Evolutionary conservation across 2,888 invertebrate genomes (phyloP).

Genomic region (Tiphia femorata): DNA sequence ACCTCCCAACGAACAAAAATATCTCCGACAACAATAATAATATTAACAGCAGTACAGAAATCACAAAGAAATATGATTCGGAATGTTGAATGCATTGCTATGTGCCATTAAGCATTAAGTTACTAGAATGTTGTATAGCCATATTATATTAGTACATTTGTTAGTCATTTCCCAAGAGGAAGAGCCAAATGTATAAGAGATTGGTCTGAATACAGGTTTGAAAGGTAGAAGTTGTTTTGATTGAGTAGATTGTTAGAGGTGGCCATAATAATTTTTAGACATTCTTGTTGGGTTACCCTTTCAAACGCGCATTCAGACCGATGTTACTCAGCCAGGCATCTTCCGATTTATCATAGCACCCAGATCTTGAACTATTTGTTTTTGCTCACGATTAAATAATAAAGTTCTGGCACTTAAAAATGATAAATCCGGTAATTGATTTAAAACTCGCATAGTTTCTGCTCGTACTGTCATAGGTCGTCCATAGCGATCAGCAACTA

Average conservation of each 20-base stretch:
- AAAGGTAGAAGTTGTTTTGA: constrained; percentile 51
- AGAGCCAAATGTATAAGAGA: constrained; percentile 31
- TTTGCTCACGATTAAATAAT: constrained; percentile 63
- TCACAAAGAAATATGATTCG: constrained; percentile 30
- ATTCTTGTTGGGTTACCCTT: constrained; percentile 38
- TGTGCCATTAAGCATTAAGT: constrained; percentile 32
- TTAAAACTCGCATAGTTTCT: constrained; percentile 61
- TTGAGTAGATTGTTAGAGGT: constrained; percentile 21
- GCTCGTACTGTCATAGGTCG: constrained; percentile 58
- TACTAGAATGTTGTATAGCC: constrained; percentile 12
- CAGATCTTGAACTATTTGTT: constrained; percentile 62
- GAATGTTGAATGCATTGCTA: constrained; percentile 42
- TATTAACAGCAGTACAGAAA: constrained; percentile 11
- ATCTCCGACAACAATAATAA: constrained; percentile 12
- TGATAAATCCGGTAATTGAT: constrained; percentile 64
- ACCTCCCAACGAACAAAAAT: constrained; percentile 15
- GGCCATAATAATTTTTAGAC: constrained; percentile 16
- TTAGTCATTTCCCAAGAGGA: constrained; percentile 21
- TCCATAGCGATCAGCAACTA: constrained; percentile 60
- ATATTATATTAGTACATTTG: constrained; percentile 9
- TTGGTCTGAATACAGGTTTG: constrained; percentile 64
- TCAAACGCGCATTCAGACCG: constrained; percentile 66
- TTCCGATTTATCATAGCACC: constrained; percentile 66
- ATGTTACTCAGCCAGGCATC: constrained; percentile 68
- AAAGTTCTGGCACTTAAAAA: constrained; percentile 65